phyloP scores from a whole-genome alignment of 2,888 invertebrate genomes.

The Nycteola revayana region DNA sequence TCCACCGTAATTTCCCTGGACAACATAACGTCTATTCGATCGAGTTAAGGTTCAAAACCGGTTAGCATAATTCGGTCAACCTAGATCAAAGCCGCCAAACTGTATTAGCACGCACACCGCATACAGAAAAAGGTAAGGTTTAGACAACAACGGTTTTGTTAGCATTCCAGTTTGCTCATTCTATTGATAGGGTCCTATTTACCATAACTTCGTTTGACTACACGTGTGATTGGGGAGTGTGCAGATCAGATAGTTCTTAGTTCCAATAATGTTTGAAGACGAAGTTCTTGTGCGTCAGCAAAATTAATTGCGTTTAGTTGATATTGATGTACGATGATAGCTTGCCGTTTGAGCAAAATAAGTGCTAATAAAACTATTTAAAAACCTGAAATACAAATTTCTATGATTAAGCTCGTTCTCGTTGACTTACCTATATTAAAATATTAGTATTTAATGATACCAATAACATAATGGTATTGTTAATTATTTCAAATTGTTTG shows the following conservation, averaged over 20 bases:
- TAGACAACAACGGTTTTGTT: conserved; percentile 42
- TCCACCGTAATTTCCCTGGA: conserved; percentile 27
- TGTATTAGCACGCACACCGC: conserved; percentile 48
- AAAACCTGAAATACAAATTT: too few relatives aligned
- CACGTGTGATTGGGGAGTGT: conserved; percentile 24
- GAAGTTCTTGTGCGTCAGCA: conserved; percentile 9
- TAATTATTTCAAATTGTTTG: too few relatives aligned
- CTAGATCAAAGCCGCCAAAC: conserved; percentile 51
- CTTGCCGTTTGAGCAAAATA: too few relatives aligned
- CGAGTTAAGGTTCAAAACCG: conserved; percentile 33
- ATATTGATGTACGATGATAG: neutral
- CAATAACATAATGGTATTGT: too few relatives aligned
- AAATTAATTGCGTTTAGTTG: conserved; percentile 8
- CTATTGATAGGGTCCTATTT: conserved; percentile 30
- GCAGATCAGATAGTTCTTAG: conserved; percentile 23
- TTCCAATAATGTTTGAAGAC: conserved; percentile 13
- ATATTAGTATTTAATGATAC: too few relatives aligned
- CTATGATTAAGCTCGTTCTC: too few relatives aligned
- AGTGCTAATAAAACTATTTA: too few relatives aligned
- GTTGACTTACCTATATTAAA: too few relatives aligned
- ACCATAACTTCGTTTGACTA: conserved; percentile 34
- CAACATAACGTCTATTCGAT: conserved; percentile 23
- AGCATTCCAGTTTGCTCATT: conserved; percentile 38
- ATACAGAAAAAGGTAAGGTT: conserved; percentile 52
- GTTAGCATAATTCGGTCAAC: conserved; percentile 26